Evolutionary conservation across 64 coral and sea anemone species (phyloP).

Genomic region (Pachyseris speciosa): DNA sequence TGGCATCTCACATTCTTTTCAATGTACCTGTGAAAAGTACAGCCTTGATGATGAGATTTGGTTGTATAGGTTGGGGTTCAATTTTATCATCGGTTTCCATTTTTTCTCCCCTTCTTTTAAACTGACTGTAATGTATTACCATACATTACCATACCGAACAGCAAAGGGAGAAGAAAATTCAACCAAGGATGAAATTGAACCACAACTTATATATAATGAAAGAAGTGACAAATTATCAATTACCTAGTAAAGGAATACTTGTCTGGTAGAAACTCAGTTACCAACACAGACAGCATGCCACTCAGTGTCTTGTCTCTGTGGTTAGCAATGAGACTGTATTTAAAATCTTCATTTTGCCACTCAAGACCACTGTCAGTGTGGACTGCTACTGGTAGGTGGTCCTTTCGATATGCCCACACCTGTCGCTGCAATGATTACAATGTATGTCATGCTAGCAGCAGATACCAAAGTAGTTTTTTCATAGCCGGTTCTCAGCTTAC

Average conservation of each 20-base stretch:
- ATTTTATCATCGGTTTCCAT: not conserved
- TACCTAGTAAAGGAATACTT: conserved; percentile 48
- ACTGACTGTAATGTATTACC: no score
- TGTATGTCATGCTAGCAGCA: no score
- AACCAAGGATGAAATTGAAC: not conserved
- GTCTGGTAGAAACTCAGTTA: conserved; percentile 37
- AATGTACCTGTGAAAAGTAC: conserved; percentile 1
- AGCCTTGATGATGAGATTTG: not conserved
- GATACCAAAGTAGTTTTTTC: no score
- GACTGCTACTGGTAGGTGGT: conserved; percentile 15
- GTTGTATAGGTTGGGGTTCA: not conserved
- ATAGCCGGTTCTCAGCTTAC: not conserved
- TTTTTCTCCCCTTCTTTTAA: no score
- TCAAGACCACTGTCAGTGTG: conserved; percentile 40
- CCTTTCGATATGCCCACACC: conserved; percentile 34
- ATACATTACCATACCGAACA: no score
- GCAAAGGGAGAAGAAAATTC: no score
- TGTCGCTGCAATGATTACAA: conserved; percentile 9
- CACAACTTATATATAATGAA: not conserved
- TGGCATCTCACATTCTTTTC: conserved; percentile 1
- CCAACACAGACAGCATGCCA: conserved; percentile 56
- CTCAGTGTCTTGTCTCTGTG: conserved; percentile 55
- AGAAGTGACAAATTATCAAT: not conserved
- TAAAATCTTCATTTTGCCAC: conserved; percentile 40
- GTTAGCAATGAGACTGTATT: not conserved